phyloP scores from a whole-genome alignment of 1,140 invertebrate genomes.

The Ips typographus region DNA sequence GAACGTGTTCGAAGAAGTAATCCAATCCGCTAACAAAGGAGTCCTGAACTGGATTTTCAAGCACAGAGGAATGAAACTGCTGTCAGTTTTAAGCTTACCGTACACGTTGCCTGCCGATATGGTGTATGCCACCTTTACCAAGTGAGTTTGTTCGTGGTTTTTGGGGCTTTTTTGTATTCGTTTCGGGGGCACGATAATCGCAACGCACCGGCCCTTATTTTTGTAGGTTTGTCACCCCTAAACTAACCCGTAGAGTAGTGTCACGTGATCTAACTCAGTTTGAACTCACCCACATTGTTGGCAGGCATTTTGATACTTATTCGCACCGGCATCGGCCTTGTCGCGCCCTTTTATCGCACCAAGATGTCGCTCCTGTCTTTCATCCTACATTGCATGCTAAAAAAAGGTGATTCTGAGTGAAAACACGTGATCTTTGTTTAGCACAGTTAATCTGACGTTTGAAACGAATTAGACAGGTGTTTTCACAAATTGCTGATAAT shows the following conservation, averaged over 20 bases:
- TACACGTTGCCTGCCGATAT: slow-evolving; percentile 85
- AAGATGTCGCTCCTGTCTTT: no score
- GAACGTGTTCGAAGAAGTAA: slow-evolving; percentile 87
- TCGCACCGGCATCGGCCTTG: slow-evolving; percentile 27
- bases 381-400: no score
- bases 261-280: slow-evolving; percentile 34
- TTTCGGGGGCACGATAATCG: neutral
- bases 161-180: no score
- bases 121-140: slow-evolving; percentile 76
- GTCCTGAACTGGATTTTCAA: slow-evolving; percentile 88
- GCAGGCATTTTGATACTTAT: slow-evolving; percentile 33
- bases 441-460: no score
- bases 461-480: no score
- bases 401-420: no score
- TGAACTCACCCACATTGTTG: slow-evolving; percentile 33
- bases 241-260: slow-evolving; percentile 31
- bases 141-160: slow-evolving; percentile 60
- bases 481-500: no score
- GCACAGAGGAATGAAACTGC: slow-evolving; percentile 74
- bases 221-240: slow-evolving; percentile 23
- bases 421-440: no score
- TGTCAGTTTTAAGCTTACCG: slow-evolving; percentile 78
- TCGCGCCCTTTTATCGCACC: slow-evolving; percentile 24
- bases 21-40: slow-evolving; percentile 87
- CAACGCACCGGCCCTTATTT: slow-evolving; percentile 5